These are phyloP conservation scores for Dryobotodes eremita DNA, from an alignment of 2,888 invertebrate species.

Conservation along the genomic window DNA sequence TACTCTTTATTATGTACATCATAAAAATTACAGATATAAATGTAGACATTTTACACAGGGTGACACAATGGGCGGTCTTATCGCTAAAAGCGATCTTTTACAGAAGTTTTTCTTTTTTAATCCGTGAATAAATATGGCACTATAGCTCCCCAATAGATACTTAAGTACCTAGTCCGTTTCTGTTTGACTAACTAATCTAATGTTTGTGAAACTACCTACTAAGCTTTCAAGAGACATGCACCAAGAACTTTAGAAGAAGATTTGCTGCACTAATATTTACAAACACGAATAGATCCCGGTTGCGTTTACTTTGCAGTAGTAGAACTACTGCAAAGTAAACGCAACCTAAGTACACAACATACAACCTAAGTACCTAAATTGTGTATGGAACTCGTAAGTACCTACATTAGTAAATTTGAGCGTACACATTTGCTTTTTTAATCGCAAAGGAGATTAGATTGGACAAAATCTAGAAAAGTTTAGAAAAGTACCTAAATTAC, in stretches of 20 bases:
- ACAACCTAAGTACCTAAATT: not conserved
- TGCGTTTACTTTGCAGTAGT: not conserved
- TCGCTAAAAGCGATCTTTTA: no score
- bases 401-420: not conserved
- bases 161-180: not conserved
- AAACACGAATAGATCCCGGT: not conserved
- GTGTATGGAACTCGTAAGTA: not conserved
- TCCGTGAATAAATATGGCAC: no score
- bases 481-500: not conserved
- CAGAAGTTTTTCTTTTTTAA: no score
- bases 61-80: no score
- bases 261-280: not conserved
- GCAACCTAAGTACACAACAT: no score
- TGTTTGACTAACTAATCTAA: not conserved
- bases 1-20: no score
- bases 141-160: no score
- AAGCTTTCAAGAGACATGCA: conserved; percentile 20
- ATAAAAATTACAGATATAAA: no score
- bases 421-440: not conserved
- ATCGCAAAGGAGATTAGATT: not conserved
- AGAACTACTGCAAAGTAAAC: no score
- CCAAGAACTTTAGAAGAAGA: not conserved
- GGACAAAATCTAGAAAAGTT: not conserved
- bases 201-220: conserved; percentile 3
- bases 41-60: no score